These are phyloP conservation scores for Orchesella cincta DNA, from an alignment of 1,140 invertebrate genomes.

Conservation along the genomic window DNA sequence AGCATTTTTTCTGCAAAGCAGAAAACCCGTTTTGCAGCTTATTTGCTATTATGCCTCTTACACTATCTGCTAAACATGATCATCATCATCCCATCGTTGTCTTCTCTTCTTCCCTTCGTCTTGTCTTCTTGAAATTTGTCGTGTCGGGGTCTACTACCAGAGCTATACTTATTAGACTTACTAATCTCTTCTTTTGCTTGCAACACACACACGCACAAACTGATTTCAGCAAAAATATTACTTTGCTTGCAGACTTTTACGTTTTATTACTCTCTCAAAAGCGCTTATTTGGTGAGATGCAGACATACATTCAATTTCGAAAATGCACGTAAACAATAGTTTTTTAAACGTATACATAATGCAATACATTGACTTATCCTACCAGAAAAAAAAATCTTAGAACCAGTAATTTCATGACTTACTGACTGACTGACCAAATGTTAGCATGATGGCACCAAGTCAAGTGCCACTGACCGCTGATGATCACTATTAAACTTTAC, in stretches of 20 bases:
- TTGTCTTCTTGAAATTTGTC: slow-evolving; percentile 18
- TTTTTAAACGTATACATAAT: background rate
- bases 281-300: background rate
- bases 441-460: slow-evolving; percentile 23
- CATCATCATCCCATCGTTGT: background rate
- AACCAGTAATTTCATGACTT: slow-evolving; percentile 7
- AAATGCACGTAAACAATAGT: background rate
- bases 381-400: background rate
- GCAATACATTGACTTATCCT: background rate
- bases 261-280: slow-evolving; percentile 15
- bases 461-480: slow-evolving; percentile 29
- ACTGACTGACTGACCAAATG: slow-evolving; percentile 23
- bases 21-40: slow-evolving; percentile 29
- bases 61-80: slow-evolving; percentile 4
- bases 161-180: background rate
- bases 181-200: background rate
- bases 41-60: background rate
- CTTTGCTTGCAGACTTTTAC: slow-evolving; percentile 3
- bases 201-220: background rate
- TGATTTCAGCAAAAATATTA: background rate
- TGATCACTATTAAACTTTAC: slow-evolving; percentile 23
- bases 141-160: background rate
- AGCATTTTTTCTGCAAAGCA: slow-evolving; percentile 17
- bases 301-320: background rate
- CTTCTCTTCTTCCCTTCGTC: background rate